Evolutionary conservation across 2,113 vertebrate species (phyloP), one percentile per base, ranked within the genome.

Genomic region (Amblyopsis rosae): DNA sequence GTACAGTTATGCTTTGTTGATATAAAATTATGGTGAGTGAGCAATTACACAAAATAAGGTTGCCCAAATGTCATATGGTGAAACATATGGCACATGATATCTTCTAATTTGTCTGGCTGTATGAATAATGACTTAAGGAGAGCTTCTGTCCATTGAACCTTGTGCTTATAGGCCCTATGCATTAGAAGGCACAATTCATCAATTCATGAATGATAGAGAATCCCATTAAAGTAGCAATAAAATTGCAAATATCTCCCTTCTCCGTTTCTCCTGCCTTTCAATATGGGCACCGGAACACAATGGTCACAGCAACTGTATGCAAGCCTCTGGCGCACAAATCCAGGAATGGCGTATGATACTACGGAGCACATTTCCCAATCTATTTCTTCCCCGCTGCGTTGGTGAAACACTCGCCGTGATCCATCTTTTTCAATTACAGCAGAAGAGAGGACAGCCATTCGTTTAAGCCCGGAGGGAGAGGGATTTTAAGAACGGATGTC

Each of bases 181-280:
- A 88, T 88, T 84, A 90, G 83, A 86, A 83, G 83, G 86, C 79
- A 85, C 87, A 85, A 83, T 89, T 88, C 83, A 78, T 82, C 87
- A 85, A 83, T 89, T 88, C 83, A 78, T 83, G 82, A 80, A 83
- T 84, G 87, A 82, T 85, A 75, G 83, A 85, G 81, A 89, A 91
- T 89, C 63, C 86, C 83, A 89, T 91, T 91, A 88, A 86, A 89
- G 89, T 84, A 81, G 85, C 89, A 85, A 92, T 90, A 90, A 90
- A 90, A 91, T 86, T 89, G 89, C 88, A 90, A 91, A 91, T 90
- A 81, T 82, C 86, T 83, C 63, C 82, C 77, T 78, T 75, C 26
- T 76, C 85, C 77, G 88, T 84, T 88, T 82, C 87, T 86, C 53
- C 67, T 79, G 79, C 84, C 75, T 73, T 83, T 86, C 84, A 79